Conservation (phyloP, 2,888 invertebrate genomes). For the Hydrotaea cyrtoneurina region DNA sequence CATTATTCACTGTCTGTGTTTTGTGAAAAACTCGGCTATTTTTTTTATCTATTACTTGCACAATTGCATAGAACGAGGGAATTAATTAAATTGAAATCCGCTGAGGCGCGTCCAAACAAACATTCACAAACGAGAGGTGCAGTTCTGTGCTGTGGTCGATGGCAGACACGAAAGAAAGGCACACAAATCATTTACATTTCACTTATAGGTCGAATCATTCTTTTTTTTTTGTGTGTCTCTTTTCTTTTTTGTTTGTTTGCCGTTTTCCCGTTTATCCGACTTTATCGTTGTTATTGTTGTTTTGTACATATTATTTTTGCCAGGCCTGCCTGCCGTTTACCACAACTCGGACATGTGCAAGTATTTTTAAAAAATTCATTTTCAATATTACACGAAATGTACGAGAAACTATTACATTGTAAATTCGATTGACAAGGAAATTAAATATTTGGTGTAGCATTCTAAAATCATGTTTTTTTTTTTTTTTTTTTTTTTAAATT, state of each 20-base stretch:
- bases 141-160: slow-evolving; percentile 16
- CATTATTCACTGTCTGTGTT: slow-evolving; percentile 18
- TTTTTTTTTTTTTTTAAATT: slow-evolving; percentile 10
- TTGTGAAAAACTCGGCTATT: neutral
- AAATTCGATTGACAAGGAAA: too few relatives aligned
- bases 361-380: slow-evolving; percentile 1
- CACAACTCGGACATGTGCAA: slow-evolving; percentile 9
- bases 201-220: neutral
- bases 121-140: slow-evolving; percentile 56
- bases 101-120: slow-evolving; percentile 48
- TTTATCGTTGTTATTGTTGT: neutral
- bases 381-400: slow-evolving; percentile 10
- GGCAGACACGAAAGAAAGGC: slow-evolving; percentile 11
- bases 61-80: slow-evolving; percentile 22
- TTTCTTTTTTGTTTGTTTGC: neutral
- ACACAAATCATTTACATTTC: slow-evolving; percentile 20
- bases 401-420: neutral
- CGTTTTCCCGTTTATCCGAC: neutral
- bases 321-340: neutral
- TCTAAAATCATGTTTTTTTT: too few relatives aligned
- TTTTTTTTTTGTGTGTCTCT: too few relatives aligned
- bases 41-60: slow-evolving; percentile 1
- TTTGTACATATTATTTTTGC: neutral
- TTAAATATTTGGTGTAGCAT: too few relatives aligned
- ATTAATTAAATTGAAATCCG: slow-evolving; percentile 55